Evolutionary conservation across 2,888 invertebrate species (phyloP), one percentile per base, ranked within the genome.

Genomic region (Chamaedrilus cognettii): DNA sequence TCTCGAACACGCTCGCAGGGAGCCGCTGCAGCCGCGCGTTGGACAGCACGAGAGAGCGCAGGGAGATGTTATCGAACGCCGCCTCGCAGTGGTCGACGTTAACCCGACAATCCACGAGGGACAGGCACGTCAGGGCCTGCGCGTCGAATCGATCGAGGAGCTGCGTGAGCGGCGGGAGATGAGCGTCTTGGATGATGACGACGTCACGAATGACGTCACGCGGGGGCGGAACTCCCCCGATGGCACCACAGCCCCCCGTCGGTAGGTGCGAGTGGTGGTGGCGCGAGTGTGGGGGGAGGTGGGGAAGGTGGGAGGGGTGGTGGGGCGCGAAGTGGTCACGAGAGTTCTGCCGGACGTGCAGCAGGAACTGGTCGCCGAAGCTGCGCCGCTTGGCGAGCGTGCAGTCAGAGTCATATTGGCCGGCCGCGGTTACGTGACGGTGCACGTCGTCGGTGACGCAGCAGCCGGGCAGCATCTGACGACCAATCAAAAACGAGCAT

Each of bases 281-380:
- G 11, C 7, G 42, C 7, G 65, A 60, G 26, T 69, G 66, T 57
- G 71, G 72, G 55, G 55, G 55, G 28, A 23, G 11, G 55, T 7
- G 11, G 23, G 23, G 15, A 7, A 19, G 19, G 11, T 11, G 42
- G 19, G 65, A 60, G 26, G 70, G 66, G 51, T 71, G 70, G 64
- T 72, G 69, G 60, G 71, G 72, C 61, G 72, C 74, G 66, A 74
- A 69, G 62, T 73, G 71, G 56, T 75, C 74, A 11, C 66, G 52
- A 31, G 70, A 68, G 70, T 75, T 73, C 68, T 74, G 75, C 5
- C 73, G 69, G 1, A 73, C 71, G 59, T 72, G 72, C 52, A 75
- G 59, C 64, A 74, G 57, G 70, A 72, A 74, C 64, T 74, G 75
- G 64, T 74, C 74, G 59, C 72, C 73, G 65, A 72, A 72, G 64